Evolutionary conservation across 2,113 vertebrate species (phyloP), one percentile per base, ranked within the genome.

Genomic region (Neomonachus schauinslandi): DNA sequence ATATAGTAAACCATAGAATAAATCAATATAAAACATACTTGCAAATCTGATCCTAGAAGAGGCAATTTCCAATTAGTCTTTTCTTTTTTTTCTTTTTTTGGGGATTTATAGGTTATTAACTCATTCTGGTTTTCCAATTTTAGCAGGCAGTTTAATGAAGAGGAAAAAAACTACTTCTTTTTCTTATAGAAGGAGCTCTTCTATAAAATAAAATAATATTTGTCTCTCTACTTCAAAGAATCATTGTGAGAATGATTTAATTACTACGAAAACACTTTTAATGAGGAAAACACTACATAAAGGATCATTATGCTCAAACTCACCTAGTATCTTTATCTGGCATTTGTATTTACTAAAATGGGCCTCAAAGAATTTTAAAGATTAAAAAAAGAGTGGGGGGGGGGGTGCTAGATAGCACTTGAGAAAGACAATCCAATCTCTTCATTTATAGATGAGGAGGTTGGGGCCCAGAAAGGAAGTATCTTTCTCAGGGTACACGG

Each of bases 1-100:
- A 51, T 85, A 76, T 4, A 81, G 26, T n/a, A 63, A 69, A 67
- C 53, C 39, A 93, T 13, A 87, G 10, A 87, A 88, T 91, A 90
- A 83, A 84, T 72, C 33, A 91, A 88, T 22, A 97, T 61, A 63
- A 97, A 95, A 83, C n/a, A 77, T 36, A 93, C 8, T 93, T 91
- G 39, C 24, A 55, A 89, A 91, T 71, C 39, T 49, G 72, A 5
- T 81, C 69, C 72, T 77, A 82, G 21, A 65, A 94, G 31, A 81
- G 2, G 18, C 5, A 61, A 83, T 84, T 92, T 90, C 51, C 9
- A 92, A n/a, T 92, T 67, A 79, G 19, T 49, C 33, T n/a, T 77
- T 18, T 26, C 12, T 55, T 83, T 83, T 83, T 57, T 77, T 92
- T 61, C 6, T 9, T 69, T 69, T 67, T n/a, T 18, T 0, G 28